Conservation (phyloP, 2,797 vertebrate species). For the Spinus pinus region DNA sequence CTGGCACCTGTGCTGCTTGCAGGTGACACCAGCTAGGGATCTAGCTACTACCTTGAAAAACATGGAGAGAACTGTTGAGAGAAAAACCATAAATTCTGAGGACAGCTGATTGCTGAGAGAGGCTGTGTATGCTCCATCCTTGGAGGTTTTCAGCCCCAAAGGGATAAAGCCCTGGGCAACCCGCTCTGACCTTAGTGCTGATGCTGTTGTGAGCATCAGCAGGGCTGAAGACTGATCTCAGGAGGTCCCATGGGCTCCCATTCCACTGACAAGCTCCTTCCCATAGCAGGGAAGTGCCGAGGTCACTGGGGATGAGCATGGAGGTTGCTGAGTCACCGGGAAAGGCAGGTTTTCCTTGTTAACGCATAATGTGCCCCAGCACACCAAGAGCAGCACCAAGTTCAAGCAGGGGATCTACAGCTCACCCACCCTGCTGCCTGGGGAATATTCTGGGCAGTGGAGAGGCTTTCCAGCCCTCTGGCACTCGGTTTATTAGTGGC, state of each 20-base stretch:
- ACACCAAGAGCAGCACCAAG: neutral
- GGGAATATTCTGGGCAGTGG: neutral
- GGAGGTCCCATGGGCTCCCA: neutral
- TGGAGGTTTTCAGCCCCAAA: neutral
- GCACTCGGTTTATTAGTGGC: neutral
- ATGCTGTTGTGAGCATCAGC: neutral
- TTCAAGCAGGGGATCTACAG: neutral
- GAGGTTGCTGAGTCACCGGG: neutral
- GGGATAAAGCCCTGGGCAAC: neutral
- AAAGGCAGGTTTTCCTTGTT: neutral
- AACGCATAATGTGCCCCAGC: neutral
- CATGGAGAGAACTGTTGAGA: neutral
- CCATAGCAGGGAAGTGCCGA: rapidly evolving
- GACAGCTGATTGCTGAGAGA: neutral
- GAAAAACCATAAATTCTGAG: neutral
- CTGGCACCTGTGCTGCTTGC: neutral
- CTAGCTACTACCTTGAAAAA: neutral
- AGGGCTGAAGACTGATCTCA: neutral
- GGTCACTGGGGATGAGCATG: rapidly evolving
- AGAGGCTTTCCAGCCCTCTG: slow-evolving; percentile 33
- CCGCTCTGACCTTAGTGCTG: neutral
- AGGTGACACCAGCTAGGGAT: neutral
- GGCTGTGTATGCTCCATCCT: neutral
- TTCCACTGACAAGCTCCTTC: neutral
- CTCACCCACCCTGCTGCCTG: neutral